Evolutionary conservation across 2,113 vertebrate genomes (phyloP).

Genomic region (Brachyhypopomus gauderio): DNA sequence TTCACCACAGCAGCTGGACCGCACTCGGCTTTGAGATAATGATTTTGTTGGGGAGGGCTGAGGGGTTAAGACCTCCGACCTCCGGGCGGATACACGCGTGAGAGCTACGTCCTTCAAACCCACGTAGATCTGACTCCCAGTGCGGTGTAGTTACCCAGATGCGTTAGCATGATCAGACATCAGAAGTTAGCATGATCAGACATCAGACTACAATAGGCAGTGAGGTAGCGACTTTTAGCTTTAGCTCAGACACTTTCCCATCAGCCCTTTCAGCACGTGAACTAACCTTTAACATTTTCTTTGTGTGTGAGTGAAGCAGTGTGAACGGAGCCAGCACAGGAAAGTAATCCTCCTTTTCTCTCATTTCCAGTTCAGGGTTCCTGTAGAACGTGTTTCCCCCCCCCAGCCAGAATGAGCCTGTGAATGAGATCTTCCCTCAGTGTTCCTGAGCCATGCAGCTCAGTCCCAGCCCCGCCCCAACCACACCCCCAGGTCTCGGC

Average conservation of each 20-base stretch:
- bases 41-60: slow-evolving; percentile 55
- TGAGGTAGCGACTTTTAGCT: not conserved
- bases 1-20: slow-evolving; percentile 62
- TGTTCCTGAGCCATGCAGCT: slow-evolving; percentile 62
- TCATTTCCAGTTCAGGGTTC: slow-evolving; percentile 95
- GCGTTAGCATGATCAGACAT: not conserved
- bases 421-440: slow-evolving; percentile 76
- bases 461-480: no score
- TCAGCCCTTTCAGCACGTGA: slow-evolving; percentile 26
- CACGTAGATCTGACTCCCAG: slow-evolving; percentile 31
- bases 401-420: slow-evolving; percentile 81
- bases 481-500: no score
- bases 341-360: slow-evolving; percentile 89
- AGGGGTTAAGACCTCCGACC: slow-evolving; percentile 23
- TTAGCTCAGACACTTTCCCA: slow-evolving; percentile 21
- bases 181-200: not conserved
- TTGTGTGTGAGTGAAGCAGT: slow-evolving; percentile 54
- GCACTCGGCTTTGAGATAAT: slow-evolving; percentile 55
- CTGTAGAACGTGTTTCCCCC: slow-evolving; percentile 86
- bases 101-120: slow-evolving; percentile 48
- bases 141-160: not conserved
- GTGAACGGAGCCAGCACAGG: slow-evolving; percentile 69
- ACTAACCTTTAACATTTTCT: slow-evolving; percentile 24
- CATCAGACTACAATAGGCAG: not conserved
- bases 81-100: slow-evolving; percentile 50